Evolutionary conservation across 1,140 invertebrate species (phyloP).

Genomic region (Heliothis subflexa): DNA sequence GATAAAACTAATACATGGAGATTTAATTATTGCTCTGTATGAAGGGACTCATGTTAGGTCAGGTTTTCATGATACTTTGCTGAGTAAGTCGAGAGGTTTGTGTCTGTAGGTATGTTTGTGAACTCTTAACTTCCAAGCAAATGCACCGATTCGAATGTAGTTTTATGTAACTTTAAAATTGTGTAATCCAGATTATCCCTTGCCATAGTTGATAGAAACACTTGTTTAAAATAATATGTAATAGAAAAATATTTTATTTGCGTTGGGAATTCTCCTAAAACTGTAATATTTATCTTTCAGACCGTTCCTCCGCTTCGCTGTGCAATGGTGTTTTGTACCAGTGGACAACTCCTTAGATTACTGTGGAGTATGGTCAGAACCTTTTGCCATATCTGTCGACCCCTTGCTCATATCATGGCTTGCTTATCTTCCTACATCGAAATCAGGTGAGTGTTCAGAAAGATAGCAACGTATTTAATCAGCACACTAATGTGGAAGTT

Average conservation of each 20-base stretch:
- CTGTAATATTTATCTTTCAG: conserved; percentile 49
- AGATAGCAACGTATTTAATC: not conserved
- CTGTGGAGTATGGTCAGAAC: conserved; percentile 64
- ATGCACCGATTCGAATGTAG: too few species aligned
- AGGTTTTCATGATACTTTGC: too few species aligned
- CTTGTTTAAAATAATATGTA: too few species aligned
- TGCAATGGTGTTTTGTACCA: conserved; percentile 63
- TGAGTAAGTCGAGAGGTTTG: too few species aligned
- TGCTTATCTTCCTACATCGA: conserved; percentile 60
- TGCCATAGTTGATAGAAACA: too few species aligned
- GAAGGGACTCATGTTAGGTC: too few species aligned
- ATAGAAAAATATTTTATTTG: too few species aligned
- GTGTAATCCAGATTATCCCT: too few species aligned
- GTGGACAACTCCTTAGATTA: conserved; percentile 58
- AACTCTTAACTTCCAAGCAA: too few species aligned
- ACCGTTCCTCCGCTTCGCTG: conserved; percentile 60
- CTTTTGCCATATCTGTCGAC: conserved; percentile 65
- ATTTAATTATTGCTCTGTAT: too few species aligned
- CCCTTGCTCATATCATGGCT: conserved; percentile 71
- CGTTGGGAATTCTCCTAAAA: not conserved
- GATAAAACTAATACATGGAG: not conserved
- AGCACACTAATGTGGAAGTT: not conserved
- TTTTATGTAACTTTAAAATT: too few species aligned
- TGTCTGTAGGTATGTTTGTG: too few species aligned
- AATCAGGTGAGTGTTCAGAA: conserved; percentile 24